Evolutionary conservation across 2,797 vertebrate species (phyloP), one percentile per base, ranked within the genome.

Genomic region (Siniperca undulata): DNA sequence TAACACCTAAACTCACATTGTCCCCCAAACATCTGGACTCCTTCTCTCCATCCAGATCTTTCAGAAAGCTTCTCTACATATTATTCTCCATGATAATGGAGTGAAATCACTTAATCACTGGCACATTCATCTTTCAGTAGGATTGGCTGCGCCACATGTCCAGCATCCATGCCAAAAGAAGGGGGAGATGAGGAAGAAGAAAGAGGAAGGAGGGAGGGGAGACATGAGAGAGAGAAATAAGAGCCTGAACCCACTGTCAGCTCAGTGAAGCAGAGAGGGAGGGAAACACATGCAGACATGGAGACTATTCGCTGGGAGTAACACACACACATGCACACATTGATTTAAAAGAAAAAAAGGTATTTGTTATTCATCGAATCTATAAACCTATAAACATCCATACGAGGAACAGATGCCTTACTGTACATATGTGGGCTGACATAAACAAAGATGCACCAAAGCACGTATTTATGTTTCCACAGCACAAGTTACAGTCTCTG

Each of bases 181-280:
- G 67, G 70, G 65, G 81, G 80, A 50, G 68, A 71, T 44, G 73
- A 77, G 58, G 76, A 67, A 52, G 55, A 62, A 30, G 58, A 50
- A 42, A 60, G 69, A 70, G 38, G 30, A 56, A 73, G 34, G 46
- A 82, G 60, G 34, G 46, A 82, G 60, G 50, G 77, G 50, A 82
- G 79, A 76, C 64, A 73, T 53, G 50, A 60, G 44, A 65, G 56
- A 59, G 42, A 73, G 30, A 17, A 55, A 67, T 83, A 69, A 85
- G 82, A 87, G 83, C 89, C 88, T 62, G 84, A 87, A 88, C 88
- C 82, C 74, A 77, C 84, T 93, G 94, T 94, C 93, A 92, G 91
- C 86, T 93, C 89, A 89, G 82, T 86, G 90, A 93, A 92, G 91
- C 92, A 87, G 77, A 87, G 84, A 82, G 72, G 77, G 79, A 87